These are phyloP conservation scores for Stictocephala bisonia DNA, from an alignment of 2,888 invertebrate species.

Conservation along the genomic window DNA sequence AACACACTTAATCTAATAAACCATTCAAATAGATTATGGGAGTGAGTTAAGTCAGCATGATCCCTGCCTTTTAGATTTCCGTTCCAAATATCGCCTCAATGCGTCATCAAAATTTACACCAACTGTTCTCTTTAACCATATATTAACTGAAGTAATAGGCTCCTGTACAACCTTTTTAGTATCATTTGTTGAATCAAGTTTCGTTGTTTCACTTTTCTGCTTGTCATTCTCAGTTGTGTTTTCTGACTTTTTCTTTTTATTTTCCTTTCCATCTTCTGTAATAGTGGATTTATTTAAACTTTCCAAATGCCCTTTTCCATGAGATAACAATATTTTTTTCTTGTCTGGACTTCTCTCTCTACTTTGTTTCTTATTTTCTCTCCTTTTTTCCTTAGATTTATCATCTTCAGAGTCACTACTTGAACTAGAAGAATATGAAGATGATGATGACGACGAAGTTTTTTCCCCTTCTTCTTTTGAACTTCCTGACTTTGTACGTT, in stretches of 20 bases:
- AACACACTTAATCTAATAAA: too few relatives aligned
- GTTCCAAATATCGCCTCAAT: background rate
- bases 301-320: constrained; percentile 17
- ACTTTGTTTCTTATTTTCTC: background rate
- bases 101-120: constrained; percentile 82
- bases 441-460: constrained; percentile 52
- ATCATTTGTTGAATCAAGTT: background rate
- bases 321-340: constrained; percentile 21
- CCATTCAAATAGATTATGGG: too few relatives aligned
- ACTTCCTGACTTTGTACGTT: constrained; percentile 60
- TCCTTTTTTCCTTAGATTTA: constrained; percentile 2
- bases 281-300: constrained; percentile 47
- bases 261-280: constrained; percentile 54
- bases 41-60: too few relatives aligned
- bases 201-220: constrained; percentile 28
- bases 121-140: constrained; percentile 88
- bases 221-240: constrained; percentile 59
- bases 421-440: constrained; percentile 41
- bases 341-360: background rate
- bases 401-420: constrained; percentile 45
- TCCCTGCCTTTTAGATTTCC: too few relatives aligned
- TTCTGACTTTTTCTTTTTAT: constrained; percentile 60
- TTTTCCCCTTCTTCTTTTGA: constrained; percentile 60
- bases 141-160: constrained; percentile 62
- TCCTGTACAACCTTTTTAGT: constrained; percentile 24